A percentile compares a stretch with the other conserved stretches of the same genome.
These are phyloP conservation scores for Trinectes maculatus DNA, from an alignment of 2,113 vertebrate species.

Conservation along the genomic window DNA sequence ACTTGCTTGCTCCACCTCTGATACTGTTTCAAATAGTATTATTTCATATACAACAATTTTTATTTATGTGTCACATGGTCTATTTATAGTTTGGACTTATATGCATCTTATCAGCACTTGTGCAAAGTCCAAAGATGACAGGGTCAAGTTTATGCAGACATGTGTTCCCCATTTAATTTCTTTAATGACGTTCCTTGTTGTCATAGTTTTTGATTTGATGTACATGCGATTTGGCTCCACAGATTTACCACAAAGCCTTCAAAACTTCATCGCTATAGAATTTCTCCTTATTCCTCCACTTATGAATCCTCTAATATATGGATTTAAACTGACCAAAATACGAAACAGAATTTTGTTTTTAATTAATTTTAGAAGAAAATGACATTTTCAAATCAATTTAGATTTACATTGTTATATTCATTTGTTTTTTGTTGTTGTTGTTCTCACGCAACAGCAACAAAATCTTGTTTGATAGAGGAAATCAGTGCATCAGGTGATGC, in stretches of 20 bases:
- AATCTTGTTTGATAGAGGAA: background rate
- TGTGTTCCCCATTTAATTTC: constrained; percentile 61
- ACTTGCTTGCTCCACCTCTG: constrained; percentile 27
- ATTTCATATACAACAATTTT: constrained; percentile 15
- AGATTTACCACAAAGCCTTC: constrained; percentile 40
- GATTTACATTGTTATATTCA: no score
- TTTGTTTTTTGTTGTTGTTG: no score
- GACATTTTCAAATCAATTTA: background rate
- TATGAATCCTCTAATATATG: constrained; percentile 57
- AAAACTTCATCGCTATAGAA: constrained; percentile 55
- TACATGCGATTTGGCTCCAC: constrained; percentile 39
- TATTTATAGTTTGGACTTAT: constrained; percentile 63
- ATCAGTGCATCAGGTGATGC: background rate
- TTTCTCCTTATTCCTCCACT: constrained; percentile 53
- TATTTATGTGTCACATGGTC: constrained; percentile 20
- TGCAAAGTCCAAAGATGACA: constrained; percentile 33
- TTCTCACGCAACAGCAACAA: background rate
- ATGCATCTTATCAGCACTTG: constrained; percentile 33
- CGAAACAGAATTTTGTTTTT: constrained; percentile 31
- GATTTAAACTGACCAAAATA: constrained; percentile 61
- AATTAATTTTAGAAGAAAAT: background rate
- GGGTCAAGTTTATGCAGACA: constrained; percentile 59
- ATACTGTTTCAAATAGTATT: constrained; percentile 3
- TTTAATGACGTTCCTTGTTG: constrained; percentile 22
- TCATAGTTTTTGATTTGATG: constrained; percentile 51